Evolutionary conservation across 2,888 invertebrate species (phyloP).

Genomic region (Alsophila aescularia): DNA sequence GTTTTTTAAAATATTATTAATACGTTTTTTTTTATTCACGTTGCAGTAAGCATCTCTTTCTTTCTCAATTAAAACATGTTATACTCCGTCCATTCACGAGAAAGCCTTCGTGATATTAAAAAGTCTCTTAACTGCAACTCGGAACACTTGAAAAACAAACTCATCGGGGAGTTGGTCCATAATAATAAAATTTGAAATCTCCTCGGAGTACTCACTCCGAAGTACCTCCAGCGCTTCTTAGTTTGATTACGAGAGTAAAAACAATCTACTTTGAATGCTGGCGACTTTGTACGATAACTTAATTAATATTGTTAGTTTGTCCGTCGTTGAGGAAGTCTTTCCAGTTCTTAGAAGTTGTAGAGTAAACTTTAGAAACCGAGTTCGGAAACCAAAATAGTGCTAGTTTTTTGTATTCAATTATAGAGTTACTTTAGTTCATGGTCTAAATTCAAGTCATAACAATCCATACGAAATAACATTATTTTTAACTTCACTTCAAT

Average conservation of each 20-base stretch:
- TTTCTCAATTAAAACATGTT: neutral
- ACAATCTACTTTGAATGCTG: conserved; percentile 64
- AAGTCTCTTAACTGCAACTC: conserved; percentile 25
- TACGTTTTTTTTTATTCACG: neutral
- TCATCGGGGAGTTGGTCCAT: conserved; percentile 39
- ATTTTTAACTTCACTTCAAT: no score
- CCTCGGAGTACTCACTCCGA: conserved; percentile 25
- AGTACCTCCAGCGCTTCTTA: conserved; percentile 59
- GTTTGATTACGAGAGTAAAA: conserved; percentile 72
- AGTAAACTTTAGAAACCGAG: neutral
- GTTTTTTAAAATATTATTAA: neutral
- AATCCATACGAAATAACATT: no score
- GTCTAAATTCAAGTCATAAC: neutral
- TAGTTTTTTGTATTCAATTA: no score
- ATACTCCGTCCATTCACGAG: conserved; percentile 1
- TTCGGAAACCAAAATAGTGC: no score
- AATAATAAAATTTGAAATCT: conserved; percentile 47
- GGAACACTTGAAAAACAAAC: conserved; percentile 42
- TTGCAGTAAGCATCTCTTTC: neutral
- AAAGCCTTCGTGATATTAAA: conserved; percentile 19
- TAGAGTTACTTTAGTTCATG: neutral
- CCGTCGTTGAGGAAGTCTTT: conserved; percentile 2
- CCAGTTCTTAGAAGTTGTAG: neutral
- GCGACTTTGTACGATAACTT: conserved; percentile 65
- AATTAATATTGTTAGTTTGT: conserved; percentile 67